phyloP scores from a whole-genome alignment of 92 coral and sea anemone genomes.

The Paragorgia papillata region DNA sequence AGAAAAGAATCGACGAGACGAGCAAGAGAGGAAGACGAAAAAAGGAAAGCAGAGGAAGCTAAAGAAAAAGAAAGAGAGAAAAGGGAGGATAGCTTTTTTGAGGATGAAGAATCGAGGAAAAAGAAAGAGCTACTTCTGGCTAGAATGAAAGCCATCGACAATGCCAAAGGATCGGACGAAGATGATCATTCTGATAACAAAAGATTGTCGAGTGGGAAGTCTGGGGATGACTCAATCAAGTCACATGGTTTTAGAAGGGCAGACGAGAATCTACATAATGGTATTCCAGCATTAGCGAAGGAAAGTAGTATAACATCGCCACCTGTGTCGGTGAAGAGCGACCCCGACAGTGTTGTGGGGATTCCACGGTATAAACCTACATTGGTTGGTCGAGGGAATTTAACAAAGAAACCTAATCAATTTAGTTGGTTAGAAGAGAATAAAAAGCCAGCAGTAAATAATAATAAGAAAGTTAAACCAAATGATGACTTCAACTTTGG shows the following conservation, averaged over 20 bases:
- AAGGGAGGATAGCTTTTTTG: slow-evolving; percentile 62
- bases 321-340: slow-evolving; percentile 34
- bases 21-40: slow-evolving; percentile 54
- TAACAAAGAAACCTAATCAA: slow-evolving; percentile 9
- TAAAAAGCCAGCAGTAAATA: slow-evolving; percentile 46
- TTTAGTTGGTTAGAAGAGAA: slow-evolving; percentile 53
- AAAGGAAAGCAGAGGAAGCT: slow-evolving; percentile 54
- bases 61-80: slow-evolving; percentile 55
- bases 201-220: slow-evolving; percentile 45
- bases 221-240: slow-evolving; percentile 60
- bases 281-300: slow-evolving; percentile 83
- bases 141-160: slow-evolving; percentile 54
- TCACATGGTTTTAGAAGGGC: slow-evolving; percentile 68
- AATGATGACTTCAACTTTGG: slow-evolving; percentile 78
- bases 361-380: slow-evolving; percentile 20
- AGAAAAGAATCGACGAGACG: slow-evolving; percentile 55
- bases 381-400: slow-evolving; percentile 29
- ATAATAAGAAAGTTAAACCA: slow-evolving; percentile 49
- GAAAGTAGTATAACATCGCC: neutral
- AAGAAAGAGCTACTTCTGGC: slow-evolving; percentile 90
- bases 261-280: slow-evolving; percentile 88
- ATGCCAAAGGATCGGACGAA: slow-evolving; percentile 49
- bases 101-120: slow-evolving; percentile 74
- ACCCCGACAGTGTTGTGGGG: slow-evolving; percentile 23
- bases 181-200: slow-evolving; percentile 49